Base-by-base conservation (phyloP, 2,888 invertebrate genomes). In the Adelphocoris suturalis region DNA sequence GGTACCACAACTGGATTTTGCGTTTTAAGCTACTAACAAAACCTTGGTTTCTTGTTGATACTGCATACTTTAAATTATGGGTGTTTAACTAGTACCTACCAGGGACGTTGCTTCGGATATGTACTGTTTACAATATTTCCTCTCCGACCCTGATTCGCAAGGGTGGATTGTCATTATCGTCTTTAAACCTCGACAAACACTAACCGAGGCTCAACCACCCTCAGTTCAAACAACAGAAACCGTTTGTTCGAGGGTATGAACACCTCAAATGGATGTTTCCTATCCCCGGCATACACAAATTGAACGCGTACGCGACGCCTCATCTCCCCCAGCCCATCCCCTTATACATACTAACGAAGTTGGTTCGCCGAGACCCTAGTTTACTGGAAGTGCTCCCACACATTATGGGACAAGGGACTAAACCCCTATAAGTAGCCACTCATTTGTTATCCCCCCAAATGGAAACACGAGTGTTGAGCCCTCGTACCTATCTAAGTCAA, bases 321-420 rank as follows among this genome's bases (percentile, higher is more conserved):
- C 27, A 68, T 23, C 68, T 68, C 68, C 19, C 68, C 19, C 68
- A 9, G 23, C 23, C 68, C 7, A 23, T 23, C 68, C 19, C 27
- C 68, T 68, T 68, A 68, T 68, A 68, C 68, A 68, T 68, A 68
- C 68, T 68, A 68, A 68, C 68, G 68, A 68, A 68, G 68, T 68
- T 68, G 68, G 68, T 68, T 68, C 23, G 68, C 23, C 27, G 68
- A 13, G 23, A 3, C 23, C 68, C 68, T 68, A 68, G 23, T 68
- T 68, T 68, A 68, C 68, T 11, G 68, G 23, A 68, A 68, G 68
- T 23, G 68, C 0, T 68, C 23, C 68, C 68, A 13, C 68, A 68
- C 68, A 68, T 68, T 68, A 68, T 27, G 23, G 68, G 68, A 68
- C 68, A 68, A 27, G 68, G 68, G 68, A 12, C 68, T 68, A 68